Base-by-base conservation (phyloP, 2,113 vertebrate genomes). In the Centropristis striata region DNA sequence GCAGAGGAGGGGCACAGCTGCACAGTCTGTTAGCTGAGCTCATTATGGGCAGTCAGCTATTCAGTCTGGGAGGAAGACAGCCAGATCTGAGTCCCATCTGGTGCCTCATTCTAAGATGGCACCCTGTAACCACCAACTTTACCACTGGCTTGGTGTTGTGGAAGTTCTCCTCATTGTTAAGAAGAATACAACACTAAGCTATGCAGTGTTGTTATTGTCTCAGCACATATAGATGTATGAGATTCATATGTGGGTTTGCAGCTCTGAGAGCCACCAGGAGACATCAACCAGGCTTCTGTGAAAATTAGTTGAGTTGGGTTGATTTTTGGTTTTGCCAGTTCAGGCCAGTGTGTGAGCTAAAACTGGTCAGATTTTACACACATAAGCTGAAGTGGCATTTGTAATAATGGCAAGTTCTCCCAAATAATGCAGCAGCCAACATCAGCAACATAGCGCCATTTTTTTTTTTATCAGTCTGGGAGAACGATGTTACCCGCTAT, bases 1-100 rank as follows among this genome's bases (percentile, higher is more conserved):
- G 72, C 78, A 77, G 78, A 85, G 87, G 86, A 87, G 75, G 83
- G 77, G 66, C 80, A 72, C 83, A 86, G 90, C 87, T 92, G 85
- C 78, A 86, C 67, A 84, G 83, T 80, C 83, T 83, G 87, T 86
- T 90, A 74, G 68, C 77, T 80, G 70, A 44, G 82, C 86, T 91
- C 75, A 90, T 90, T 85, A 85, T 79, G 81, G 83, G 58, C 84
- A 84, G 88, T 85, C 72, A 86, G 82, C 65, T 75, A 77, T 80
- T 6, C 42, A 86, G 53, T 80, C 69, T 84, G 47, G 47, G 73
- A 83, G 81, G 79, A 87, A 88, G 75, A 81, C 81, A 70, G 76
- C 65, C 65, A 80, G 84, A 81, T 85, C 87, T 49, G 58, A 87
- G 77, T 81, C 67, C 81, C 80, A 91, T 89, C 88, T 90, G 87